Conservation (phyloP, 2,888 invertebrate genomes). For the Stenotaenia linearis region DNA sequence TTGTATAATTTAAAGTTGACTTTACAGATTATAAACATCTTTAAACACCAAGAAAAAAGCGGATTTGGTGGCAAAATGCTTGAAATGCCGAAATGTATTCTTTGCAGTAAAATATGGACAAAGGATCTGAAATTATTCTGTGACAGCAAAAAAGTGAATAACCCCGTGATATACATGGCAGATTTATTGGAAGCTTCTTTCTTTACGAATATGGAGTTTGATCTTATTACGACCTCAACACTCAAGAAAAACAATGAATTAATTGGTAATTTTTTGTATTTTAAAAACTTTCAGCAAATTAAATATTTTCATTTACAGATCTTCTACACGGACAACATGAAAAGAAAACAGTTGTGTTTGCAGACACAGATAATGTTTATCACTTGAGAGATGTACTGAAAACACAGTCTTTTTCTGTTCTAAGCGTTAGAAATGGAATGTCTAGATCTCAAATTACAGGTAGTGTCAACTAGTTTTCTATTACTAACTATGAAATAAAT, state of each 20-base stretch:
- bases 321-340: background rate
- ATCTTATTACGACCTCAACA: background rate
- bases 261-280: background rate
- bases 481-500: background rate
- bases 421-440: background rate
- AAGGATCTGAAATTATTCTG: slow-evolving; percentile 47
- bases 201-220: background rate
- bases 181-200: background rate
- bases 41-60: background rate
- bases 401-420: background rate
- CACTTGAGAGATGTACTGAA: slow-evolving; percentile 39
- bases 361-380: slow-evolving; percentile 55
- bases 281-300: background rate
- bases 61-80: background rate
- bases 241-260: background rate
- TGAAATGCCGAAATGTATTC: slow-evolving; percentile 35
- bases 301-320: background rate
- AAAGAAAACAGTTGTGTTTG: slow-evolving; percentile 57
- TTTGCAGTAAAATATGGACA: slow-evolving; percentile 45
- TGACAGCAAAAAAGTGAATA: background rate
- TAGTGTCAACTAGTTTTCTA: background rate
- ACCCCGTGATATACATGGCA: background rate
- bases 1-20: background rate
- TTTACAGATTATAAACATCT: background rate
- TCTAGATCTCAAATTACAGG: background rate